Evolutionary conservation across 2,888 invertebrate species (phyloP), one percentile per base, ranked within the genome.

Genomic region (Brachylomia viminalis): DNA sequence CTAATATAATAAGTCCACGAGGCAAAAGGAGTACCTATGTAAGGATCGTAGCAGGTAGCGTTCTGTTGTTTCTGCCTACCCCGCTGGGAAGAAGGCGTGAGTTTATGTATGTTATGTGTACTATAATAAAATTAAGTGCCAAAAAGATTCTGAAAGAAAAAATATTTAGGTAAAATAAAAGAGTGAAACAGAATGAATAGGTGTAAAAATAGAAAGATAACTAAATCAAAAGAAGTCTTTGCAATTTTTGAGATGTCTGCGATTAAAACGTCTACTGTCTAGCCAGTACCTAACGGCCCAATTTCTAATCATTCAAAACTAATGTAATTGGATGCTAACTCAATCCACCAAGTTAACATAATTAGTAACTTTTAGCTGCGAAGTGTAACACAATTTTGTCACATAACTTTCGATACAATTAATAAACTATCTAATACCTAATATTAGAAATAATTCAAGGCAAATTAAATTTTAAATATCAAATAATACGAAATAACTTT

Each of bases 341-440:
- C 76, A 77, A 82, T 88, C 77, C 72, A 80, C 84, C 87, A 88
- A 82, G 71, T 80, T 87, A 77, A 79, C 30, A 47, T 62, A 85
- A 85, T 84, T 88, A 76, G 38, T 77, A 83, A 88, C 73, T 86
- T 87, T 77, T 49, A 73, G 56, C 73, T 77, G 17, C 49, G 67
- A 64, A 76, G 49, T 33, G 56, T 68, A 71, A 78, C 52, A 62
- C 47, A 79, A 84, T 78, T 82, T 71, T 47, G 66, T 70, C 70
- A 49, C 38, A 69, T 75, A 84, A 58, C 42, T 77, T 84, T 79
- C 47, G 42, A 76, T 68, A 72, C 47, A 71, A 85, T 85, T 77
- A 72, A 83, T 85, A 79, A 79, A 83, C 85, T 83, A 80, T 76
- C 30, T 73, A 73, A 72, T 72, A n/a, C n/a, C n/a, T n/a, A 77